Percentiles rank a stretch among this genome's conserved stretches.
phyloP scores from a whole-genome alignment of 2,113 vertebrate species.

The Chloroceryle aenea region DNA sequence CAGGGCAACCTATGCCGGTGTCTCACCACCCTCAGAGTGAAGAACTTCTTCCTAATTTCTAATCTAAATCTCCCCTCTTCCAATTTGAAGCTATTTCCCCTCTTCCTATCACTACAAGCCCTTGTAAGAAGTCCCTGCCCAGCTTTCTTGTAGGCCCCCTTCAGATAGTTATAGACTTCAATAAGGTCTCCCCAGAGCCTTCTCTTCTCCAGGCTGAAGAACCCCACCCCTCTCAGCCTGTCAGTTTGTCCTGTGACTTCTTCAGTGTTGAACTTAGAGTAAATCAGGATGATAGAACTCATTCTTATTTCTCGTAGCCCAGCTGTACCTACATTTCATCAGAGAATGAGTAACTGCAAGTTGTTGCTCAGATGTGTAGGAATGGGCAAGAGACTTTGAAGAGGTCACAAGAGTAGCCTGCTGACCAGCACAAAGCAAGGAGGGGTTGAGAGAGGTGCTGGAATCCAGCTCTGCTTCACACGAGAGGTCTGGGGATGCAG shows the following conservation, averaged over 20 bases:
- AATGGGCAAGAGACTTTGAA: not conserved
- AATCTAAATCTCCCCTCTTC: too few species aligned
- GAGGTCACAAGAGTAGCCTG: not conserved
- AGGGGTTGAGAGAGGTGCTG: not conserved
- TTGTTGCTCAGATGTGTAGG: not conserved
- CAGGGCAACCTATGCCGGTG: too few species aligned
- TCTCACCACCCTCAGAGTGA: too few species aligned
- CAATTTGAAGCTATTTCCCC: too few species aligned
- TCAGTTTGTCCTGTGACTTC: not conserved
- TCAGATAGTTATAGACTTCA: too few species aligned
- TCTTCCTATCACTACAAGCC: too few species aligned
- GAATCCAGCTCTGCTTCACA: not conserved
- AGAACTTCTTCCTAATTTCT: too few species aligned
- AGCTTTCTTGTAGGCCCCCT: too few species aligned
- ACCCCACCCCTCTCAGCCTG: too few species aligned
- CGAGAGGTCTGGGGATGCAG: not conserved
- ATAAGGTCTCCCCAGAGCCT: too few species aligned
- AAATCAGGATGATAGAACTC: not conserved
- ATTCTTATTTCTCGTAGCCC: not conserved
- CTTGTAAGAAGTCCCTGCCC: too few species aligned
- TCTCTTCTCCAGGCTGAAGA: too few species aligned
- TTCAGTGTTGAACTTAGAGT: not conserved
- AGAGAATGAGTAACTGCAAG: not conserved
- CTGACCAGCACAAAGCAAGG: not conserved
- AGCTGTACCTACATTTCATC: not conserved